These are phyloP conservation scores for Drosophila siamana DNA, from an alignment of 2,888 invertebrate species.

Conservation along the genomic window DNA sequence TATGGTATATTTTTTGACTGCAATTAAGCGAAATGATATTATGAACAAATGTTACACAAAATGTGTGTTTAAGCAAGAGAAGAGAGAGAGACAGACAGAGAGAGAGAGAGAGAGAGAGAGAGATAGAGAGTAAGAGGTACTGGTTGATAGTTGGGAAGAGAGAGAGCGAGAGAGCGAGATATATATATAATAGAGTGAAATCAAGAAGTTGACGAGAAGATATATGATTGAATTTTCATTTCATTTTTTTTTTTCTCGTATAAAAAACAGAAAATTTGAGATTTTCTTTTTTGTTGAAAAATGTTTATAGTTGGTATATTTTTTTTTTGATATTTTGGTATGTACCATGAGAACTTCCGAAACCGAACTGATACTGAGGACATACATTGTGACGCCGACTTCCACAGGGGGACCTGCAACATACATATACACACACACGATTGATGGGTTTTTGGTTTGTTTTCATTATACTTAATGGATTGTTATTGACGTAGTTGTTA, in stretches of 20 bases:
- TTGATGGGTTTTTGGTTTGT: conserved; percentile 69
- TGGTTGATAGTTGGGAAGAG: conserved; percentile 43
- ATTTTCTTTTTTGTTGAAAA: conserved; percentile 43
- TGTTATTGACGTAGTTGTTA: conserved; percentile 41
- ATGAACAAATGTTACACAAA: conserved; percentile 53
- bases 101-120: conserved; percentile 32
- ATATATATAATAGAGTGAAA: conserved; percentile 40
- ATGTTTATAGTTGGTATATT: conserved; percentile 52
- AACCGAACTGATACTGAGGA: conserved; percentile 98
- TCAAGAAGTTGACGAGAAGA: conserved; percentile 45
- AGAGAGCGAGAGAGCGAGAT: conserved; percentile 33
- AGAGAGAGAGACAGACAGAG: conserved; percentile 23
- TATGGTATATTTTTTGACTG: conserved; percentile 29
- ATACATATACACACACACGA: conserved; percentile 83
- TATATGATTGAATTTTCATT: conserved; percentile 57
- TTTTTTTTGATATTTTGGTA: conserved; percentile 71
- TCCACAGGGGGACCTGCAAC: conserved; percentile 98
- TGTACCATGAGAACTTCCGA: conserved; percentile 99
- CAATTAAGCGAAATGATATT: conserved; percentile 38
- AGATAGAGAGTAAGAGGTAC: conserved; percentile 35
- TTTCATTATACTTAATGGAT: conserved; percentile 40
- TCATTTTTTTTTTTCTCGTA: conserved; percentile 39
- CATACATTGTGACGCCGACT: conserved; percentile 99
- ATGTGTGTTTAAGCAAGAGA: conserved; percentile 49
- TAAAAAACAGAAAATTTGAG: conserved; percentile 40